A percentile compares a stretch with the other conserved stretches of the same genome.
Evolutionary conservation across 1,140 invertebrate species (phyloP).

Genomic region (Thereuonema tuberculata): DNA sequence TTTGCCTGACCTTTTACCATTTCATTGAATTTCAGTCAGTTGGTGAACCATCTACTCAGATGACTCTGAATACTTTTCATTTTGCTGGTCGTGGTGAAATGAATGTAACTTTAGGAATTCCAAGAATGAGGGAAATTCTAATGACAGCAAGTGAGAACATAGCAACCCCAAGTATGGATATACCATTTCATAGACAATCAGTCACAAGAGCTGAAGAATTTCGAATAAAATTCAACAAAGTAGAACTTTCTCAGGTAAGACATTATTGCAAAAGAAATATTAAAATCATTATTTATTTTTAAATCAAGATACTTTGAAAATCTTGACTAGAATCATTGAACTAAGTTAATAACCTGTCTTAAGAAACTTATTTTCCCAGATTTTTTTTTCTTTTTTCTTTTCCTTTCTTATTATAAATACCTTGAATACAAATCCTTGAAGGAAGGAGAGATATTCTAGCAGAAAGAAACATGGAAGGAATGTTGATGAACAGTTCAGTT

Average conservation of each 20-base stretch:
- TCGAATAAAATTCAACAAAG: slow-evolving; percentile 52
- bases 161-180: slow-evolving; percentile 91
- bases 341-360: too few relatives aligned
- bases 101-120: slow-evolving; percentile 92
- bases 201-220: slow-evolving; percentile 48
- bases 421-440: too few relatives aligned
- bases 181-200: slow-evolving; percentile 47
- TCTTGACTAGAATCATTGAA: not conserved
- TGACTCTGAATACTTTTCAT: slow-evolving; percentile 99
- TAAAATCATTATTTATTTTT: too few relatives aligned
- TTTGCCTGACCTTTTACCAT: too few relatives aligned
- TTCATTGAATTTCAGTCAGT: slow-evolving; percentile 72
- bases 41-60: slow-evolving; percentile 98
- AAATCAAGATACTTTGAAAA: not conserved
- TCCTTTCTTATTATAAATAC: too few relatives aligned
- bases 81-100: slow-evolving; percentile 99
- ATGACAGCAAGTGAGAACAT: slow-evolving; percentile 87
- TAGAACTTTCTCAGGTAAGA: slow-evolving; percentile 61
- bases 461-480: too few relatives aligned
- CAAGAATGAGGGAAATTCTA: slow-evolving; percentile 86
- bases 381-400: too few relatives aligned
- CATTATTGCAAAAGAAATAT: too few relatives aligned
- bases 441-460: too few relatives aligned
- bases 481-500: too few relatives aligned
- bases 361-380: too few relatives aligned